Percentiles rank a stretch among this genome's conserved stretches.
Evolutionary conservation across 2,797 vertebrate species (phyloP).

Genomic region (Hippocampus kuda): DNA sequence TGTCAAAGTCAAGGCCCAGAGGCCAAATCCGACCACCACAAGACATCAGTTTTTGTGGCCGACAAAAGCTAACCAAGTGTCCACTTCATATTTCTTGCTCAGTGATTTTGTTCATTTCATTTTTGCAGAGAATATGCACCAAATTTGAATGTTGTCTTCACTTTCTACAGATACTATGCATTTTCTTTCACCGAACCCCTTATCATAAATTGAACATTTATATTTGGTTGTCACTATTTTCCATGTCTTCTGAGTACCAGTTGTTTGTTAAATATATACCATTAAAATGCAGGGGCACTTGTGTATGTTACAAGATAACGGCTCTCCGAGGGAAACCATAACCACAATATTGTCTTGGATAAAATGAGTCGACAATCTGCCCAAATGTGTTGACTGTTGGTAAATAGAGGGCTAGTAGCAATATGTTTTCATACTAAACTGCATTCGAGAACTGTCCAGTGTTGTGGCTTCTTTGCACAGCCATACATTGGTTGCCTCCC

Average conservation of each 20-base stretch:
- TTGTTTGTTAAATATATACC: neutral
- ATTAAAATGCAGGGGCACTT: neutral
- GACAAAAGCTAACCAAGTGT: neutral
- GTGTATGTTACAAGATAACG: neutral
- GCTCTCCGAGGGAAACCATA: no score
- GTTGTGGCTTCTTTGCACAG: conserved; percentile 11
- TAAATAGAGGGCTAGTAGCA: neutral
- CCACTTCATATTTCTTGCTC: neutral
- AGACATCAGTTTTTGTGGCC: neutral
- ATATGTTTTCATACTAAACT: neutral
- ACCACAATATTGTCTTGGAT: no score
- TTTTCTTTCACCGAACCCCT: neutral
- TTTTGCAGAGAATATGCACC: neutral
- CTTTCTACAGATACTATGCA: neutral
- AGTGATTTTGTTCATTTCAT: neutral
- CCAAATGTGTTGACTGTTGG: neutral
- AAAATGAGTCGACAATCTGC: no score
- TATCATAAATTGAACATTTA: neutral
- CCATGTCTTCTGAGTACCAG: neutral
- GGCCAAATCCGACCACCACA: neutral
- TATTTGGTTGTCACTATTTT: neutral
- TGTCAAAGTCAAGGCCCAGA: neutral
- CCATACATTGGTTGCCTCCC: neutral
- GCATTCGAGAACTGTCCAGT: neutral
- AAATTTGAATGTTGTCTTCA: neutral